These are phyloP conservation scores for Stenopsyche tienmushanensis DNA, from an alignment of 1,140 invertebrate genomes.

Conservation along the genomic window DNA sequence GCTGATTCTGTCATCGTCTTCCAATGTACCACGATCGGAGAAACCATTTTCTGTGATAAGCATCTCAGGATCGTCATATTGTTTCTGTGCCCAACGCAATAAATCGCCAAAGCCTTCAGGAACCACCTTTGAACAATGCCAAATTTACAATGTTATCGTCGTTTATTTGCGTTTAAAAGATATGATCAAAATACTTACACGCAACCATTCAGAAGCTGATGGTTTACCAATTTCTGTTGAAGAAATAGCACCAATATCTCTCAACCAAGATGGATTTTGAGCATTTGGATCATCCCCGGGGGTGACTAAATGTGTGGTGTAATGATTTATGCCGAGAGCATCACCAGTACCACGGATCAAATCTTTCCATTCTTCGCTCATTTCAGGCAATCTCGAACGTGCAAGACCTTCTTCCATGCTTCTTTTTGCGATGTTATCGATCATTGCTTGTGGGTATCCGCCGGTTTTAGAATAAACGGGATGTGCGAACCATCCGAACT, in stretches of 20 bases:
- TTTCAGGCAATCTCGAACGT: slow-evolving; percentile 53
- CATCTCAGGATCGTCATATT: slow-evolving; percentile 61
- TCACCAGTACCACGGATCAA: slow-evolving; percentile 56
- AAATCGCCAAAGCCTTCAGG: slow-evolving; percentile 62
- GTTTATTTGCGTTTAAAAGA: not conserved
- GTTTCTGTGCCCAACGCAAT: slow-evolving; percentile 59
- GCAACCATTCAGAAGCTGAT: slow-evolving; percentile 54
- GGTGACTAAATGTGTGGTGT: slow-evolving; percentile 52
- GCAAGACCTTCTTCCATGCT: slow-evolving; percentile 53
- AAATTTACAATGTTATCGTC: not conserved
- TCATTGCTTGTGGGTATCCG: slow-evolving; percentile 62
- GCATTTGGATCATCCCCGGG: slow-evolving; percentile 49
- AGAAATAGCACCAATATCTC: slow-evolving; percentile 52
- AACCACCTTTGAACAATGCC: slow-evolving; percentile 47
- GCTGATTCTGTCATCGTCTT: slow-evolving; percentile 53
- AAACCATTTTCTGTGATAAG: slow-evolving; percentile 68
- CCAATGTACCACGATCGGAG: slow-evolving; percentile 51
- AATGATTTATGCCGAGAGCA: slow-evolving; percentile 57
- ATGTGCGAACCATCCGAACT: slow-evolving; percentile 63
- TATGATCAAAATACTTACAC: slow-evolving; percentile 30
- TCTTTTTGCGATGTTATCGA: slow-evolving; percentile 52
- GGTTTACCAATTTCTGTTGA: slow-evolving; percentile 51
- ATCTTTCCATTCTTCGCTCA: slow-evolving; percentile 53
- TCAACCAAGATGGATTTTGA: slow-evolving; percentile 54
- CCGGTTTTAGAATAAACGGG: slow-evolving; percentile 62